Percentiles rank a stretch among this genome's conserved stretches.
Evolutionary conservation across 2,113 vertebrate species (phyloP).

Genomic region (Poecile atricapillus): DNA sequence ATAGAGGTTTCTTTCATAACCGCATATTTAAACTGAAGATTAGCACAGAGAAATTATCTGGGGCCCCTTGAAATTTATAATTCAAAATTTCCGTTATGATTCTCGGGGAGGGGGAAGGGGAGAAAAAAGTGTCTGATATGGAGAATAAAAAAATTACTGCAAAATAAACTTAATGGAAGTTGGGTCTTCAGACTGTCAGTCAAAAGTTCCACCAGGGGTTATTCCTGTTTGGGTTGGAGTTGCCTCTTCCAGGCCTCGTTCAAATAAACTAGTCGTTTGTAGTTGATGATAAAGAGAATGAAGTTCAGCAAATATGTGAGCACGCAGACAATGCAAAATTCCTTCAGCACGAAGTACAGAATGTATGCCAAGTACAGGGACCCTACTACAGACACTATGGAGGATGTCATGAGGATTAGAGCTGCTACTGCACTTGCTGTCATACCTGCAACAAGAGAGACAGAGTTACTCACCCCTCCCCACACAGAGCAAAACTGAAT

Average conservation of each 20-base stretch:
- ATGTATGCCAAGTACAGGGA: conserved; percentile 98
- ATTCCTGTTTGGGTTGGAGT: conserved; percentile 93
- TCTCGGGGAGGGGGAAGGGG: not conserved
- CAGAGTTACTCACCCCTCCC: conserved; percentile 15
- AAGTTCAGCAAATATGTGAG: conserved; percentile 97
- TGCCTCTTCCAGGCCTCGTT: conserved; percentile 98
- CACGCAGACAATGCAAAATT: conserved; percentile 95
- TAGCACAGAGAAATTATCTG: conserved; percentile 70
- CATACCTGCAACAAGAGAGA: conserved; percentile 84
- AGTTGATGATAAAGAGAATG: conserved; percentile 97
- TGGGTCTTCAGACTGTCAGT: conserved; percentile 87
- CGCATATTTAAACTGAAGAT: conserved; percentile 64
- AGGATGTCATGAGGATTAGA: conserved; percentile 95
- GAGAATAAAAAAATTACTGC: conserved; percentile 79
- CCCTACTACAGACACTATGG: conserved; percentile 93
- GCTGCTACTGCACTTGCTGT: conserved; percentile 96
- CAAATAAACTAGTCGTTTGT: conserved; percentile 99
- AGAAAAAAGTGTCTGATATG: conserved; percentile 71
- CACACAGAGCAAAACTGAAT: not conserved
- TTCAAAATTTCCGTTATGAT: conserved; percentile 72
- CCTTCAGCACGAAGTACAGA: conserved; percentile 99
- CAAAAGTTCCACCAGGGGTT: conserved; percentile 78
- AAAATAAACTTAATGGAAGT: conserved; percentile 97
- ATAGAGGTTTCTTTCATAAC: conserved; percentile 64
- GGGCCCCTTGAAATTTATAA: conserved; percentile 71